Evolutionary conservation across 2,888 invertebrate species (phyloP), one percentile per base, ranked within the genome.

Genomic region (Sminthurides aquaticus): DNA sequence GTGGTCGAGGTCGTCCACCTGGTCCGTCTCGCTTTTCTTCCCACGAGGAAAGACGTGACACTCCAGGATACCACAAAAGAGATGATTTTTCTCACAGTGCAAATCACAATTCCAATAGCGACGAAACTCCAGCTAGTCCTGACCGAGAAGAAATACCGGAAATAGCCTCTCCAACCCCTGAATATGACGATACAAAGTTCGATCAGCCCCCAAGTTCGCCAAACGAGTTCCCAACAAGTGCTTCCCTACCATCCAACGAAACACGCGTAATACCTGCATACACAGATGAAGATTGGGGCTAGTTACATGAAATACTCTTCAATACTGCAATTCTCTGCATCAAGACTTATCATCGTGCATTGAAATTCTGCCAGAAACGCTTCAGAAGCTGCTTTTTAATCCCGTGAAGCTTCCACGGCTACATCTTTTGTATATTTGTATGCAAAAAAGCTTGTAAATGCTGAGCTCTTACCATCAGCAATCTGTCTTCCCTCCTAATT

Each of bases 121-220:
- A 49, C 15, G 29, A 52, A 18, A 57, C 63, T n/a, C 54, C 63
- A 8, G 20, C 57, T 11, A 58, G 49, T 52, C 60, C 20, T 48
- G 57, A 52, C 54, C 29, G 56, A 24, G 57, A 49, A n/a, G 66
- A 55, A 54, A 65, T 66, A 26, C 66, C 62, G 58, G 62, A 49
- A 48, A 49, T 49, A 20, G 43, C 28, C 18, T 43, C 62, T 22
- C 59, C 61, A 22, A 66, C 54, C 20, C 57, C 43, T 15, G 54
- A 61, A 18, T 27, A 28, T 20, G 22, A 59, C 15, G 65, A 60
- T 27, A 55, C 62, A 48, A 48, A 52, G 1, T 69, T 71, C 63
- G 62, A 62, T 8, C 49, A 59, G 24, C 67, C 71, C 2, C 71
- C 71, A 27, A 69, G 69, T 57, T 69, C 69, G 18, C 71, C 71